Evolutionary conservation across 2,113 vertebrate species (phyloP).

Genomic region (Campylomormyrus tamandua): DNA sequence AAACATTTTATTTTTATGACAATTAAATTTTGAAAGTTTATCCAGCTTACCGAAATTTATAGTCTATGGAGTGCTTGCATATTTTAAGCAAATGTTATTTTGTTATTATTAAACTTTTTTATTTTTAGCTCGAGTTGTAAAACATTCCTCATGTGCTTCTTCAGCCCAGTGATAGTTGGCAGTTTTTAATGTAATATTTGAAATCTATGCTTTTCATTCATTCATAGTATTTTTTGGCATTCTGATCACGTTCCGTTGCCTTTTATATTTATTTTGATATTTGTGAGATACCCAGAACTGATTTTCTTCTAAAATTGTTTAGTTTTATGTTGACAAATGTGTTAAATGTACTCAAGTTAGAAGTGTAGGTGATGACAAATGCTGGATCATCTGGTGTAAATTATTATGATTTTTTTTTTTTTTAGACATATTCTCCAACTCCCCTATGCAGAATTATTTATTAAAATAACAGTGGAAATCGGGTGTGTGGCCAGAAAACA

Average conservation of each 20-base stretch:
- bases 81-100: neutral
- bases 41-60: neutral
- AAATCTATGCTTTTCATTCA: slow-evolving; percentile 31
- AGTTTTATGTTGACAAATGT: slow-evolving; percentile 30
- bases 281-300: neutral
- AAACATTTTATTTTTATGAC: neutral
- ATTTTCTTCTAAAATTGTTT: slow-evolving; percentile 9
- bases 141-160: neutral
- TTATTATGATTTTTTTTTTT: slow-evolving; percentile 40
- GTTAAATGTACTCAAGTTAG: slow-evolving; percentile 33
- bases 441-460: slow-evolving; percentile 36
- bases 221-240: slow-evolving; percentile 7
- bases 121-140: neutral
- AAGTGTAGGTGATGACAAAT: slow-evolving; percentile 43
- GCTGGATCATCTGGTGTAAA: slow-evolving; percentile 58
- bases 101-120: neutral
- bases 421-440: slow-evolving; percentile 7
- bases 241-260: neutral
- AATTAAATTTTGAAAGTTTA: neutral
- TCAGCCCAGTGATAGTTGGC: slow-evolving; percentile 17
- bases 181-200: slow-evolving; percentile 23
- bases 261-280: neutral
- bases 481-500: slow-evolving; percentile 42
- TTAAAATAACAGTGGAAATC: slow-evolving; percentile 54
- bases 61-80: neutral